A percentile compares a stretch with the other conserved stretches of the same genome.
Evolutionary conservation across 2,888 invertebrate species (phyloP).

Genomic region (Unio pictorum): DNA sequence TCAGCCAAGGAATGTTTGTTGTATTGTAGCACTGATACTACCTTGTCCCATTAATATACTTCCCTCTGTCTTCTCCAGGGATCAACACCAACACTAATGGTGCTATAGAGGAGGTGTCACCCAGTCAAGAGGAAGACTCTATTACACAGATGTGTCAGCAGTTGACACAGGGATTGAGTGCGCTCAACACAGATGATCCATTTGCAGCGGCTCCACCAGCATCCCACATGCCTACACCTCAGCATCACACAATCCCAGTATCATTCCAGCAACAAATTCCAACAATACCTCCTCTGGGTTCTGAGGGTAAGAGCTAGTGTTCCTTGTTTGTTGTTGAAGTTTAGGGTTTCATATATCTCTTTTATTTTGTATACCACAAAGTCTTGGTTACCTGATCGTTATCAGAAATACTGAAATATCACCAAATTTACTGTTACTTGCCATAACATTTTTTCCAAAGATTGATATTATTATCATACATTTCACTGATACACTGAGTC

Average conservation of each 20-base stretch:
- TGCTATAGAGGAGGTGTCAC: conserved; percentile 46
- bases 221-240: conserved; percentile 12
- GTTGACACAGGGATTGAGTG: conserved; percentile 82
- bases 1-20: too few relatives aligned
- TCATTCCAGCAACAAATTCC: conserved; percentile 7
- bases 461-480: too few relatives aligned
- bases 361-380: conserved; percentile 1
- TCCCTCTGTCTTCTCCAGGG: too few relatives aligned
- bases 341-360: not conserved
- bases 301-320: conserved; percentile 5
- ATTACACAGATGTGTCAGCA: conserved; percentile 85
- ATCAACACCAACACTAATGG: conserved; percentile 24
- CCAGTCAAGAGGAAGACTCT: conserved; percentile 72
- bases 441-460: too few relatives aligned
- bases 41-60: too few relatives aligned
- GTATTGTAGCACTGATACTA: too few relatives aligned
- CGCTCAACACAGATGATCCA: conserved; percentile 78
- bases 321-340: not conserved
- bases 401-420: not conserved
- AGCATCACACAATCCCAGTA: conserved; percentile 12
- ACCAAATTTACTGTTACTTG: too few relatives aligned
- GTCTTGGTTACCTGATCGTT: not conserved
- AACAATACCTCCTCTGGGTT: not conserved
- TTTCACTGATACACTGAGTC: too few relatives aligned
- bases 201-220: conserved; percentile 49